These are phyloP conservation scores for Isaurus tuberculatus DNA, from an alignment of 92 coral and sea anemone genomes.

Conservation along the genomic window DNA sequence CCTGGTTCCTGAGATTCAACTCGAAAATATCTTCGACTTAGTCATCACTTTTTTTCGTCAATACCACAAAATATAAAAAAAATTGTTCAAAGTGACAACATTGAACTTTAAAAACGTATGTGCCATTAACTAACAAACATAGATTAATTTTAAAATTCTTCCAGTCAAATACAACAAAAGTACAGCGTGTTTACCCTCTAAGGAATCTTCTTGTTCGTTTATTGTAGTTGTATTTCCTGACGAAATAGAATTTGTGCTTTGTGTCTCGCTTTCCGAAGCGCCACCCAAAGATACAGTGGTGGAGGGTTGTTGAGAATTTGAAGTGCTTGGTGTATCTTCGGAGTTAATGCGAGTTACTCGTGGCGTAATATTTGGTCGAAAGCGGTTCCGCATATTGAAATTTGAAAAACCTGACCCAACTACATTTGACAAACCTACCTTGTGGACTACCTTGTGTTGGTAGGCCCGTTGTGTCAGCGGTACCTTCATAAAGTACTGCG, in stretches of 20 bases:
- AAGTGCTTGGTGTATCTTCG: not conserved
- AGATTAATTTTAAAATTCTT: not conserved
- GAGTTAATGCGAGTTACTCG: slow-evolving; percentile 47
- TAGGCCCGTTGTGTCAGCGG: no score
- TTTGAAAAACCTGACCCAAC: not conserved
- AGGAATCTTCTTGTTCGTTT: not conserved
- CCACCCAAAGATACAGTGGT: not conserved
- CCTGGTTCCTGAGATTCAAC: not conserved
- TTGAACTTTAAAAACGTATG: not conserved
- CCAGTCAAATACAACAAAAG: not conserved
- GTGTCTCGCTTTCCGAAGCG: not conserved
- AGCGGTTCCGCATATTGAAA: slow-evolving; percentile 58
- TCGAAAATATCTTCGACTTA: not conserved
- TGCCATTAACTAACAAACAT: no score
- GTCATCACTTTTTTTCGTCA: no score
- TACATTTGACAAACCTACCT: no score
- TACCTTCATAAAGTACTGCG: no score
- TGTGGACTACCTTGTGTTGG: no score
- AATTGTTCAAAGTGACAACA: no score
- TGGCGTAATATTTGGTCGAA: slow-evolving; percentile 62
- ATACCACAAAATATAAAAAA: no score
- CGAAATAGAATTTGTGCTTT: not conserved
- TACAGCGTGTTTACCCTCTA: slow-evolving; percentile 1
- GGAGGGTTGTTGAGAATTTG: not conserved
- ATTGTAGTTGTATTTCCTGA: not conserved